These are phyloP conservation scores for Rhea pennata DNA, from an alignment of 2,113 vertebrate species.

Conservation along the genomic window DNA sequence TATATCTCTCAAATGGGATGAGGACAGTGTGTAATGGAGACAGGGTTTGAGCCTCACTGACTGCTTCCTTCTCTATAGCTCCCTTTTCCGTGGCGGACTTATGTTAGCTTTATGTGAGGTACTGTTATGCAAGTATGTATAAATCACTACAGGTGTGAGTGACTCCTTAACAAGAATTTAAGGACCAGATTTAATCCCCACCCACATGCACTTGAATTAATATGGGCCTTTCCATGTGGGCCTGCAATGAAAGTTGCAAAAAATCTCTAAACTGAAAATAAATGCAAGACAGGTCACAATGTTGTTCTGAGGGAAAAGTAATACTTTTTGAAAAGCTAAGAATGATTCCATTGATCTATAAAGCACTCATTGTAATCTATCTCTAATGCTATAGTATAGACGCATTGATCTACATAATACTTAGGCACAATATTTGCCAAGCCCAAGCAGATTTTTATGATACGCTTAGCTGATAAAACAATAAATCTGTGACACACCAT, in stretches of 20 bases:
- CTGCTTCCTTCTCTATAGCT: neutral
- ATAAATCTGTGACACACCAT: neutral
- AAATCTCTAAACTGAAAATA: neutral
- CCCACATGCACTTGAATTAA: neutral
- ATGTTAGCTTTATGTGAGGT: neutral
- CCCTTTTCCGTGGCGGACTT: neutral
- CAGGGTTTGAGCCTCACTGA: neutral
- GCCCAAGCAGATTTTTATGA: neutral
- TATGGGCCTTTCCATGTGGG: neutral
- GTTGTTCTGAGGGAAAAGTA: neutral
- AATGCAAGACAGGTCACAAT: neutral
- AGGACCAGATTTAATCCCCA: neutral
- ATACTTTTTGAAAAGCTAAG: neutral
- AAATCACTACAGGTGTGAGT: neutral
- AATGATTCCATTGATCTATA: neutral
- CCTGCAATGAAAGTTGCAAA: neutral
- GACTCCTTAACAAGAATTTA: neutral
- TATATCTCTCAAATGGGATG: neutral
- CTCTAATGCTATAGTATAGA: no score
- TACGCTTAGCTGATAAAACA: neutral
- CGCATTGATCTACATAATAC: fast-evolving
- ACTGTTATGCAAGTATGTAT: neutral
- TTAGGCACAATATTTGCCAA: neutral
- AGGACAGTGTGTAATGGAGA: fast-evolving
- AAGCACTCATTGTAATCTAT: neutral